Conservation (phyloP, 2,888 invertebrate species). For the Scrobipalpa costella region DNA sequence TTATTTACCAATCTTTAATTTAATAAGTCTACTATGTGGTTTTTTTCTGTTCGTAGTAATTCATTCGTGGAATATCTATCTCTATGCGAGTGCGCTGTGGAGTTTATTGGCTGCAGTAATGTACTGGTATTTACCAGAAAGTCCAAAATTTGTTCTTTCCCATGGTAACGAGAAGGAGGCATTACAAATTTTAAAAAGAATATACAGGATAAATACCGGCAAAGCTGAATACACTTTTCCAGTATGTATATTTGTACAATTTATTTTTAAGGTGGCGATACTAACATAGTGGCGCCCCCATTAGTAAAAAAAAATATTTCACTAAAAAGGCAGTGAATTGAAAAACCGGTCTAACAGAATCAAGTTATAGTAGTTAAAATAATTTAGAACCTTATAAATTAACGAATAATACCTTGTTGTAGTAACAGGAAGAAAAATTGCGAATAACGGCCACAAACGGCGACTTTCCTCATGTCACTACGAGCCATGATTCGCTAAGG, state of each 20-base stretch:
- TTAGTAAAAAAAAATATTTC: too few relatives aligned
- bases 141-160: constrained; percentile 57
- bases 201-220: constrained; percentile 54
- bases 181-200: constrained; percentile 48
- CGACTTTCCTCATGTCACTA: too few relatives aligned
- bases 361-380: too few relatives aligned
- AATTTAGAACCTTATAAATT: too few relatives aligned
- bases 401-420: too few relatives aligned
- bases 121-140: constrained; percentile 56
- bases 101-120: constrained; percentile 50
- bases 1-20: neutral
- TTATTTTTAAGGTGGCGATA: constrained; percentile 30
- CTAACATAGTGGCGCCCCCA: too few relatives aligned
- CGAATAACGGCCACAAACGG: too few relatives aligned
- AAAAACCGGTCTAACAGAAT: too few relatives aligned
- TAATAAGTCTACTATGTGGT: neutral
- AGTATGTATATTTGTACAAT: too few relatives aligned
- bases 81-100: constrained; percentile 52
- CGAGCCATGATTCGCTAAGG: too few relatives aligned
- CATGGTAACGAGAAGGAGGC: constrained; percentile 52
- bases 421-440: too few relatives aligned
- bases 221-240: constrained; percentile 49
- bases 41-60: constrained; percentile 39
- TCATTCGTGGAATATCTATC: constrained; percentile 59
- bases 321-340: too few relatives aligned